A percentile compares a stretch with the other conserved stretches of the same genome.
phyloP scores from a whole-genome alignment of 2,888 invertebrate species.

The Eristalis pertinax region DNA sequence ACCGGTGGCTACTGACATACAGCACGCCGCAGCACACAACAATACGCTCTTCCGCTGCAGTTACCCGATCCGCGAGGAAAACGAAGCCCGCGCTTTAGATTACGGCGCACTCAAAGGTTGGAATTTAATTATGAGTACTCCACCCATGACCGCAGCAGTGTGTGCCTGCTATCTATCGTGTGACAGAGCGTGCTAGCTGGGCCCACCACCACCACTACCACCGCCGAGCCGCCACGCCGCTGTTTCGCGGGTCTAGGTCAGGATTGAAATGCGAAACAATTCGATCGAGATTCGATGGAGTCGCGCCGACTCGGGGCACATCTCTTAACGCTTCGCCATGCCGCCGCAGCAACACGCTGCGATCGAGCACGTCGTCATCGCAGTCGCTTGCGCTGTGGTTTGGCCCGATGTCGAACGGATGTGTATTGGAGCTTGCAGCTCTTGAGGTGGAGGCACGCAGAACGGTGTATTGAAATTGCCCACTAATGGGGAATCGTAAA shows the following conservation, averaged over 20 bases:
- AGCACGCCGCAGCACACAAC: conserved; percentile 28
- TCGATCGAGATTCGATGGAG: conserved; percentile 65
- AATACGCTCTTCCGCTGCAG: conserved; percentile 21
- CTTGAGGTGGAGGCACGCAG: conserved; percentile 35
- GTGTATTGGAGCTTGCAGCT: conserved; percentile 37
- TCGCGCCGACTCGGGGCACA: conserved; percentile 33
- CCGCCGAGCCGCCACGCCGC: neutral
- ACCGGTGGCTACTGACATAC: conserved; percentile 61
- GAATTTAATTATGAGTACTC: conserved; percentile 70
- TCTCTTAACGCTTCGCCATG: conserved; percentile 37
- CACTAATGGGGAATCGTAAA: conserved; percentile 70
- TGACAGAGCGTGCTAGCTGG: conserved; percentile 45
- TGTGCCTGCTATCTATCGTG: conserved; percentile 50
- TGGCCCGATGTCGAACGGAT: conserved; percentile 40
- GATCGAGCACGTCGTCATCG: conserved; percentile 7
- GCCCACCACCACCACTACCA: conserved; percentile 10
- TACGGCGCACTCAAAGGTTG: conserved; percentile 47
- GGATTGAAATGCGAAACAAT: conserved; percentile 67
- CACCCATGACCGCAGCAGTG: conserved; percentile 59
- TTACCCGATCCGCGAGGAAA: conserved; percentile 46
- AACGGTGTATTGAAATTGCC: conserved; percentile 60
- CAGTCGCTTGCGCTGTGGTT: conserved; percentile 37
- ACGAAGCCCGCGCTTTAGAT: conserved; percentile 38
- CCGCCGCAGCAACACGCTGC: conserved; percentile 25
- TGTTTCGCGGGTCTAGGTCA: conserved; percentile 63